These are phyloP conservation scores for Ambastaia sidthimunki DNA, from an alignment of 2,797 vertebrate genomes.

Conservation along the genomic window DNA sequence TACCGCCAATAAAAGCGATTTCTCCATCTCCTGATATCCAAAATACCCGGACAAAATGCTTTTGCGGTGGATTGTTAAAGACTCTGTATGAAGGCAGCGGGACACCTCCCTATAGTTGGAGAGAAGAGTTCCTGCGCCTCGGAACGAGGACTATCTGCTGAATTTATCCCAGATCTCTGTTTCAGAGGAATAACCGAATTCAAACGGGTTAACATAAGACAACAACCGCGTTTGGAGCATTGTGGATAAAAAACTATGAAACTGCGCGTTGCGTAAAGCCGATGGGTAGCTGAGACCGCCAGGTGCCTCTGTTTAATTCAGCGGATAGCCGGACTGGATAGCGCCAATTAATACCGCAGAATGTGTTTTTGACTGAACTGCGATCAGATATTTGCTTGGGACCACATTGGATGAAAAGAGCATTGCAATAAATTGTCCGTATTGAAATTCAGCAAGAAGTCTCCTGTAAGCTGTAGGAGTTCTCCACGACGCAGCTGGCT, in stretches of 20 bases:
- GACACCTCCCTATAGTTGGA: slow-evolving; percentile 49
- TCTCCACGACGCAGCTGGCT: slow-evolving; percentile 50
- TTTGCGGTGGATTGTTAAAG: slow-evolving; percentile 16
- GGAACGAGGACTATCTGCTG: slow-evolving; percentile 20
- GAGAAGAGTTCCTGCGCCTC: slow-evolving; percentile 23
- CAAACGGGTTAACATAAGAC: background rate
- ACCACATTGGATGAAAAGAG: slow-evolving; percentile 64
- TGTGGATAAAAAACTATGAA: slow-evolving; percentile 4
- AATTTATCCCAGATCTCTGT: slow-evolving; percentile 8
- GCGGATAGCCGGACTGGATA: slow-evolving; percentile 10
- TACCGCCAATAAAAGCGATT: slow-evolving; percentile 17
- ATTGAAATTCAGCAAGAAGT: slow-evolving; percentile 52
- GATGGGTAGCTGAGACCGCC: slow-evolving; percentile 3
- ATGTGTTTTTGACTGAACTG: slow-evolving; percentile 48
- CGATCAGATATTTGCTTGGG: slow-evolving; percentile 48
- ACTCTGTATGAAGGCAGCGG: slow-evolving; percentile 27
- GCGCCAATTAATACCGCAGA: slow-evolving; percentile 37
- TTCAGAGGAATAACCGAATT: background rate
- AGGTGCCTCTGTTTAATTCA: slow-evolving; percentile 22
- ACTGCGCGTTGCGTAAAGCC: background rate
- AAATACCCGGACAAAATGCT: slow-evolving; percentile 38
- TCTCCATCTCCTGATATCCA: background rate
- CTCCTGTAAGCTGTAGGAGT: slow-evolving; percentile 39
- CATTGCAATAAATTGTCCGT: slow-evolving; percentile 28
- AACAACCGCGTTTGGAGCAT: slow-evolving; percentile 6